Base-by-base conservation (phyloP, 2,797 vertebrate species). In the Merluccius polli region DNA sequence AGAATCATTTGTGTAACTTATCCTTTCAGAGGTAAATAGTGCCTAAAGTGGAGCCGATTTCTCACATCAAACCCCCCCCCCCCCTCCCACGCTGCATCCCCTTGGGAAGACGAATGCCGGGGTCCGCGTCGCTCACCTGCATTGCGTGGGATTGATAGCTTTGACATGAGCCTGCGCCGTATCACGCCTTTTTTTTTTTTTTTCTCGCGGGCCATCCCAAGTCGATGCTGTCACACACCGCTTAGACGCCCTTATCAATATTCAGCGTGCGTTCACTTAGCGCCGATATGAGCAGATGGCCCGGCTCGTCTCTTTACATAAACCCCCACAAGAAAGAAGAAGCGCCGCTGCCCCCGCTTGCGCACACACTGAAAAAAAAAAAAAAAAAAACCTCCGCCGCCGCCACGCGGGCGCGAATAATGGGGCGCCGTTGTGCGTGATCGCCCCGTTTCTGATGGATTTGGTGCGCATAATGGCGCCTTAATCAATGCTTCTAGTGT, bases 401-500 rank as follows among this genome's bases (percentile, higher is more conserved):
- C 18, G 18, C 44, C 44, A 52, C 15, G 44, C 44, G 16, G 75
- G 81, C 78, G 80, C 1, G 44, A 79, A 79, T 86, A 85, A 87
- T 83, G 76, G 79, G 76, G 78, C 84, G 79, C 72, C 87, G 83
- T 87, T 90, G 83, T 75, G 80, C 32, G 85, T 92, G 90, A 92
- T 84, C 89, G 85, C 81, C 85, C 80, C 71, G 73, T 84, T 88
- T 87, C 83, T 83, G 87, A 92, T 88, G 82, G 88, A 90, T 86
- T 87, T 76, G 75, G 75, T 38, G 78, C 77, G 86, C 85, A 88
- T 92, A 92, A 92, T 91, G 82, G 81, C 81, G 80, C 82, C 83
- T 81, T 92, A 92, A 93, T 91, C 93, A 91, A 92, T 86, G 82
- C 84, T 86, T 90, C 84, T 80, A 81, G 75, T 59, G 7, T 52